A percentile compares a stretch with the other conserved stretches of the same genome.
Evolutionary conservation across 2,797 vertebrate genomes (phyloP).

Genomic region (Numenius phaeopus): DNA sequence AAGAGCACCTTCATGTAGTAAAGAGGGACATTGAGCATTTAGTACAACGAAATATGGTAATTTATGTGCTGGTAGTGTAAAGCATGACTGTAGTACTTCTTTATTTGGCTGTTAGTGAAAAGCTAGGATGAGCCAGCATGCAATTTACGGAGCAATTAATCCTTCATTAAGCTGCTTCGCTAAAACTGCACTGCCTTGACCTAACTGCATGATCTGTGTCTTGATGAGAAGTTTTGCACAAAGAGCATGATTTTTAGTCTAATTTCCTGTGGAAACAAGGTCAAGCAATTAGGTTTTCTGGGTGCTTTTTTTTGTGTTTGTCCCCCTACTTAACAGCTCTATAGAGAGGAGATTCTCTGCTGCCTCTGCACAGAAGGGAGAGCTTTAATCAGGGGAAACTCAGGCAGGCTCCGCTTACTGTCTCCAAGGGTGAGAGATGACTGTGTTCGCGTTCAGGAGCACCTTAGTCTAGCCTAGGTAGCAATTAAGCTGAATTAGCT

Average conservation of each 20-base stretch:
- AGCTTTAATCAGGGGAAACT: slow-evolving; percentile 16
- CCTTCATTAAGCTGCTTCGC: slow-evolving; percentile 48
- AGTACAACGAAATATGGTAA: slow-evolving; percentile 86
- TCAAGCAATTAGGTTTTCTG: slow-evolving; percentile 55
- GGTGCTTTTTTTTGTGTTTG: background rate
- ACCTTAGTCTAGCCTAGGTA: background rate
- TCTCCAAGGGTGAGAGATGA: background rate
- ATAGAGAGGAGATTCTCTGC: background rate
- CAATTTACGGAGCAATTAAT: slow-evolving; percentile 55
- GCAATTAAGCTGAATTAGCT: background rate
- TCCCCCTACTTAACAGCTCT: background rate
- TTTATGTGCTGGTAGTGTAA: background rate
- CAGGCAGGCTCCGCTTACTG: background rate
- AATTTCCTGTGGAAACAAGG: slow-evolving; percentile 61
- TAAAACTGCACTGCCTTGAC: slow-evolving; percentile 41
- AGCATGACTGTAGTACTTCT: background rate
- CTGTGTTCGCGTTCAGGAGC: background rate
- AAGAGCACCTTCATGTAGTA: slow-evolving; percentile 94
- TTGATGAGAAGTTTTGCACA: slow-evolving; percentile 46
- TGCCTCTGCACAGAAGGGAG: background rate
- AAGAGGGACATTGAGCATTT: slow-evolving; percentile 91
- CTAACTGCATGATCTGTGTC: slow-evolving; percentile 44
- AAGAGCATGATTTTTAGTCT: slow-evolving; percentile 55
- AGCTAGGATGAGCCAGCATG: slow-evolving; percentile 33
- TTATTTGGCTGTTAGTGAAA: slow-evolving; percentile 7